phyloP scores from a whole-genome alignment of 2,113 vertebrate species.

The Macrotus californicus region DNA sequence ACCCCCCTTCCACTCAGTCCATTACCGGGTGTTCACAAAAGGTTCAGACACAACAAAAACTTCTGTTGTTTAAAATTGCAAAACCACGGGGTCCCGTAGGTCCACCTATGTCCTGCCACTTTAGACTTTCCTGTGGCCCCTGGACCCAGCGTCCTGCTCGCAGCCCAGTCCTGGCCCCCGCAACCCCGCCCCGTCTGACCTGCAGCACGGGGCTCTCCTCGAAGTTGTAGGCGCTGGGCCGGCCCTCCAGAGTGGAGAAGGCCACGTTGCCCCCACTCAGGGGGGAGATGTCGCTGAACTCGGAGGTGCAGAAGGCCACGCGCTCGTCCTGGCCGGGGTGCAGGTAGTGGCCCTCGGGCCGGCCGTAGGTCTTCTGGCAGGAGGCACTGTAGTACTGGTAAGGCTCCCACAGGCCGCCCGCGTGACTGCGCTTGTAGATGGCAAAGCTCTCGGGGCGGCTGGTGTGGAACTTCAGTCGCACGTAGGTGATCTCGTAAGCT shows the following conservation, averaged over 20 bases:
- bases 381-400: conserved; percentile 96
- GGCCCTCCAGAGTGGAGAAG: conserved; percentile 95
- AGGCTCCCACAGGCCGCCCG: conserved; percentile 85
- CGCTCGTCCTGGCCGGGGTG: conserved; percentile 87
- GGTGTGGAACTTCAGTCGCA: conserved; percentile 94
- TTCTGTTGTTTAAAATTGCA: not conserved
- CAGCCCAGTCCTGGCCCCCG: accelerated
- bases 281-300: conserved; percentile 97
- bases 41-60: not conserved
- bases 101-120: too few species aligned
- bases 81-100: accelerated
- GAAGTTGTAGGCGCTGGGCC: conserved; percentile 94
- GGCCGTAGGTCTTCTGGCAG: conserved; percentile 86
- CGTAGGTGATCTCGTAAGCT: conserved; percentile 94
- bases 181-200: conserved; percentile 74
- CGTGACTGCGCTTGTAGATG: conserved; percentile 87
- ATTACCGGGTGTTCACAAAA: not conserved
- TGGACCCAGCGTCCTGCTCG: accelerated
- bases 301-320: conserved; percentile 89
- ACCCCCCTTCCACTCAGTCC: not conserved
- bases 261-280: conserved; percentile 94
- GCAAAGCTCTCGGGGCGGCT: conserved; percentile 95
- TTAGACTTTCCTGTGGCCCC: not conserved
- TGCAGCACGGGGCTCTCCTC: conserved; percentile 88
- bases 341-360: conserved; percentile 77